Percentiles rank a stretch among this genome's conserved stretches.
Conservation (phyloP, 2,888 invertebrate genomes). For the Uropetala carovei region DNA sequence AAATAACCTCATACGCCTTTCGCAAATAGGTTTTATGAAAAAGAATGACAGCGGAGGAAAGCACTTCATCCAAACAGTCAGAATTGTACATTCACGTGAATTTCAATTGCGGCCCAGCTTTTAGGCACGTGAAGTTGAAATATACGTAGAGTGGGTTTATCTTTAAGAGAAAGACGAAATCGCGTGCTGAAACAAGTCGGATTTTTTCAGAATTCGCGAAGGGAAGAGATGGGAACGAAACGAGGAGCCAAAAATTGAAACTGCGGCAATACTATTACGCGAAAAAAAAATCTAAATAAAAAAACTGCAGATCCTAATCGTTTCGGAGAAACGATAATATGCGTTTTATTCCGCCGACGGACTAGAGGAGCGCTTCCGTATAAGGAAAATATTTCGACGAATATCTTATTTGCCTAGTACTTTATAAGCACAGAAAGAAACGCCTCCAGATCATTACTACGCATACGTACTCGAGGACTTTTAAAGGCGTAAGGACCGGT, state of each 20-base stretch:
- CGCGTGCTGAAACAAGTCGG: not conserved
- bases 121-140: not conserved
- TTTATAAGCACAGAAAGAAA: not conserved
- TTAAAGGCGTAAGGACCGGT: not conserved
- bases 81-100: not conserved
- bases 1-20: no score
- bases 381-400: not conserved
- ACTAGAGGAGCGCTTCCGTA: not conserved
- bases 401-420: not conserved
- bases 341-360: not conserved
- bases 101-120: not conserved
- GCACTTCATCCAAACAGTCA: not conserved
- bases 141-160: not conserved
- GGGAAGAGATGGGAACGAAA: not conserved
- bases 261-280: not conserved
- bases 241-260: not conserved
- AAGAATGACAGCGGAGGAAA: not conserved
- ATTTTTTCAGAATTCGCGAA: not conserved
- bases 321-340: not conserved
- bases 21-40: no score
- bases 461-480: not conserved
- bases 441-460: not conserved
- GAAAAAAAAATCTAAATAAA: not conserved
- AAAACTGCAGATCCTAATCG: not conserved
- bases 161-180: not conserved